Percentiles rank a stretch among this genome's conserved stretches.
Evolutionary conservation across 2,888 invertebrate species (phyloP).

Genomic region (Dynastes hyllus): DNA sequence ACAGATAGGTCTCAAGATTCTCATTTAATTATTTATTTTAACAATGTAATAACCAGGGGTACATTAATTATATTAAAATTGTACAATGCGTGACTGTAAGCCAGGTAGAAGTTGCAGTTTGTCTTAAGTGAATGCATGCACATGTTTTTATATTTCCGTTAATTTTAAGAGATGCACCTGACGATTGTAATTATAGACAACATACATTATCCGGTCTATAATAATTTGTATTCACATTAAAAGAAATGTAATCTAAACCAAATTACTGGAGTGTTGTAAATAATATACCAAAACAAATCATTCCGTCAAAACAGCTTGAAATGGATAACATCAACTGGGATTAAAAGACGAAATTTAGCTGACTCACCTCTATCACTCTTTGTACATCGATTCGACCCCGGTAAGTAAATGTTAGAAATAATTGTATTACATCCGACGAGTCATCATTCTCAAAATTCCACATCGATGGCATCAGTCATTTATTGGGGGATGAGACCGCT

Average conservation of each 20-base stretch:
- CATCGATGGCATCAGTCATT: neutral
- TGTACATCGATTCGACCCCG: neutral
- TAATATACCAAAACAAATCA: neutral
- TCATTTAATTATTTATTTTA: no score
- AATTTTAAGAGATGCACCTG: no score
- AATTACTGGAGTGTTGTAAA: neutral
- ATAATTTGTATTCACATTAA: no score
- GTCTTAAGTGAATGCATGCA: no score
- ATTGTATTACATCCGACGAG: neutral
- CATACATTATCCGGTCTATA: no score
- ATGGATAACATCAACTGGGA: neutral
- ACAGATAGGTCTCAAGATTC: no score
- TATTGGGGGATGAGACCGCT: neutral
- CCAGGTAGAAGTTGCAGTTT: no score
- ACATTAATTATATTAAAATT: no score
- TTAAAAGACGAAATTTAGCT: neutral
- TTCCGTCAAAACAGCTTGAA: neutral
- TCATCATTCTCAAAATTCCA: constrained; percentile 5
- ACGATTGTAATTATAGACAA: no score
- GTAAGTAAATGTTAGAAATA: neutral
- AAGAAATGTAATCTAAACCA: neutral
- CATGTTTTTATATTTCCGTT: no score
- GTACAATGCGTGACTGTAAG: no score
- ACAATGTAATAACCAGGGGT: no score
- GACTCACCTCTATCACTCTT: neutral